Evolutionary conservation across 2,888 invertebrate genomes (phyloP).

Genomic region (Scaptodrosophila latifasciaeformis): DNA sequence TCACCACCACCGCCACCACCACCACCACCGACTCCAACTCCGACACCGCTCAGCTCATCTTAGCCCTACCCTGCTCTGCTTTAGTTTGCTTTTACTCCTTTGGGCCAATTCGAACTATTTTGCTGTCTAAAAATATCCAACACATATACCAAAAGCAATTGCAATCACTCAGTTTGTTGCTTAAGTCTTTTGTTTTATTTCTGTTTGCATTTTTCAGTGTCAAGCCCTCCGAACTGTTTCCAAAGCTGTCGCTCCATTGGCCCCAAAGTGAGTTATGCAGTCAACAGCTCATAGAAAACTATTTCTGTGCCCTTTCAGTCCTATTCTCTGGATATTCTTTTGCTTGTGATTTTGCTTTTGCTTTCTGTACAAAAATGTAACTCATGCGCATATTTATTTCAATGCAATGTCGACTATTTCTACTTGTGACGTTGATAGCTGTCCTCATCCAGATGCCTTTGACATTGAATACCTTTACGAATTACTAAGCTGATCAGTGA

Average conservation of each 20-base stretch:
- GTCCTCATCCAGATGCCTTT: too few species aligned
- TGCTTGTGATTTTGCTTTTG: not conserved
- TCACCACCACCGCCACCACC: too few species aligned
- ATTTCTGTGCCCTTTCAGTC: conserved; percentile 30
- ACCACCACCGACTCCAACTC: too few species aligned
- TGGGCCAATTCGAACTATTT: conserved; percentile 65
- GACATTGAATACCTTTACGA: too few species aligned
- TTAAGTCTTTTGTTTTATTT: conserved; percentile 68
- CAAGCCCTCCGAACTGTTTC: conserved; percentile 27
- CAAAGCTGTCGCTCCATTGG: not conserved
- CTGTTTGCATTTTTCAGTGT: conserved; percentile 68
- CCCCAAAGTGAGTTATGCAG: conserved; percentile 62
- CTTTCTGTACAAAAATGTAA: conserved; percentile 5
- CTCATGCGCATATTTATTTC: conserved; percentile 44
- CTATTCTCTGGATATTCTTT: not conserved
- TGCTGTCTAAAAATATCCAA: conserved; percentile 57
- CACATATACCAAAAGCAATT: conserved; percentile 55
- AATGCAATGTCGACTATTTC: conserved; percentile 41
- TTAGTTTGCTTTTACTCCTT: conserved; percentile 30
- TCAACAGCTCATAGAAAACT: conserved; percentile 62
- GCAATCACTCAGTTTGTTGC: conserved; percentile 67
- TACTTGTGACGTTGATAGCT: not conserved
- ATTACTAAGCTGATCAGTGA: too few species aligned
- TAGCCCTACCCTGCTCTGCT: too few species aligned
- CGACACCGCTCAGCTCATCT: too few species aligned